Conservation (phyloP, 2,113 vertebrate genomes). For the Myiagra hebetior region DNA sequence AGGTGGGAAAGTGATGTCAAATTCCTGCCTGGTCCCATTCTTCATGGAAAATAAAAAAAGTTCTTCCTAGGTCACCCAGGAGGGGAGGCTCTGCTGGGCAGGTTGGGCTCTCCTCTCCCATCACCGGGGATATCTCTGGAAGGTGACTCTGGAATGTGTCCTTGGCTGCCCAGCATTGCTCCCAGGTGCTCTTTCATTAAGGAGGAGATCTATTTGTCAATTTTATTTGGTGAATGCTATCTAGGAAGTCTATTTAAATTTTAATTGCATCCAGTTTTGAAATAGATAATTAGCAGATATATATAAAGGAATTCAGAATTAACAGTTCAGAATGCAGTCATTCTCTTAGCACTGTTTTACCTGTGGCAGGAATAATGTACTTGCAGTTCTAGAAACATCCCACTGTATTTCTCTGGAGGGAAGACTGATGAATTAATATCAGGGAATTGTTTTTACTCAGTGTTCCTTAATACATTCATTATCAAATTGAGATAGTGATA, state of each 20-base stretch:
- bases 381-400: not conserved
- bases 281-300: not conserved
- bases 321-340: not conserved
- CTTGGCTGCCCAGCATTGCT: not conserved
- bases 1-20: not conserved
- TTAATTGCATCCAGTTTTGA: not conserved
- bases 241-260: not conserved
- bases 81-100: not conserved
- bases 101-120: not conserved
- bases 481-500: not conserved
- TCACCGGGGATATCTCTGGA: not conserved
- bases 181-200: not conserved
- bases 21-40: not conserved
- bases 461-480: not conserved
- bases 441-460: not conserved
- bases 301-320: not conserved
- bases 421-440: not conserved
- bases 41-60: not conserved
- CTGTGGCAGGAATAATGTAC: not conserved
- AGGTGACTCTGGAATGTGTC: not conserved
- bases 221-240: not conserved
- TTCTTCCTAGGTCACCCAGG: accelerated
- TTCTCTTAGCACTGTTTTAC: not conserved
- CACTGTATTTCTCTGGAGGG: not conserved
- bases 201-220: not conserved